Base-by-base conservation (phyloP, 2,797 vertebrate species). In the Brotogeris chrysoptera region DNA sequence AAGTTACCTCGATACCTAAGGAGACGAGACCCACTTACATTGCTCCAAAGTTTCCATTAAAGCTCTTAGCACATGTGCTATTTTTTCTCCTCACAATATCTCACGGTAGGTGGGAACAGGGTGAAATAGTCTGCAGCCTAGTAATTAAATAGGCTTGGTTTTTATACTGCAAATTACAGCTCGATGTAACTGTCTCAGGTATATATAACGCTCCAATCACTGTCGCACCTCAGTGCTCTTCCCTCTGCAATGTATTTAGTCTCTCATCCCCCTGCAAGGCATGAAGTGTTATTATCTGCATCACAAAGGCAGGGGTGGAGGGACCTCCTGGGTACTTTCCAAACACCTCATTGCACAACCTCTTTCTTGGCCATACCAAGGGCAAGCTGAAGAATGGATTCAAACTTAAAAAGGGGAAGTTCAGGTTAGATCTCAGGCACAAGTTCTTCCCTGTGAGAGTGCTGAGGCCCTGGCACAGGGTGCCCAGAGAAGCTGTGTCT, bases 81-180 rank as follows among this genome's bases (percentile, higher is more conserved):
- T 94, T 90, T 95, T 92, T 92, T 63, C 11, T 65, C 60, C 49
- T 93, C 69, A 79, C 93, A 92, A 65, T 72, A 90, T 83, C 90
- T 92, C 93, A 49, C 20, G 0, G 90, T 88, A 95, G 94, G 94
- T 95, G 92, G 92, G 85, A 84, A 86, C 7, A 69, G 82, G 88
- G 55, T 89, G 89, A 96, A 96, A 83, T 86, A 95, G 69, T 79
- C 88, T 86, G 66, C 52, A 97, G 92, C 72, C 87, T 80, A 66
- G 49, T 79, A 95, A 96, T 97, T 95, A 96, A 79, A 77, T 28
- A 59, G 91, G 39, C 16, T 91, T 69, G 19, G 13, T 59, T 95
- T 90, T 55, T 94, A 93, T 14, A 12, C 46, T 9, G 7, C 57
- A 71, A 88, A 92, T 93, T 64, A 46, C 76, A 92, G 87, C 4